These are phyloP conservation scores for Mongoloraphidia duomilia DNA, from an alignment of 2,888 invertebrate species.

Conservation along the genomic window DNA sequence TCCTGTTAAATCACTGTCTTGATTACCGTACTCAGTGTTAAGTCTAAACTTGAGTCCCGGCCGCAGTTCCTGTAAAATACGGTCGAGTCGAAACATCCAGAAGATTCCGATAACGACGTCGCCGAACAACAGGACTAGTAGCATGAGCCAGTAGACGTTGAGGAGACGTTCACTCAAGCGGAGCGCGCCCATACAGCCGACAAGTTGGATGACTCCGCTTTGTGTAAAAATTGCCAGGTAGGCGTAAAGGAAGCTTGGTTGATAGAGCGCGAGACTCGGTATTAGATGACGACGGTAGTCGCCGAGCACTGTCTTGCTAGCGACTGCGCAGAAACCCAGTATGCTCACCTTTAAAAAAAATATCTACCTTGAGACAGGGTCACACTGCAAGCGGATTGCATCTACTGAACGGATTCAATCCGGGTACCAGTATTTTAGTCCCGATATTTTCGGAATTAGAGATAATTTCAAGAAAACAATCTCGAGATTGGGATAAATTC, in stretches of 20 bases:
- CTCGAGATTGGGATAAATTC: too few species aligned
- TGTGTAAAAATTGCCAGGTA: conserved; percentile 69
- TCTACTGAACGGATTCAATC: too few species aligned
- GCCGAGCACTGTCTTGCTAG: conserved; percentile 50
- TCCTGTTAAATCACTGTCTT: conserved; percentile 54
- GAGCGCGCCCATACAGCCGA: conserved; percentile 71
- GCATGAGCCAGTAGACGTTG: conserved; percentile 70
- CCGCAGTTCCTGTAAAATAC: conserved; percentile 57
- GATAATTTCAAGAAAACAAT: too few species aligned
- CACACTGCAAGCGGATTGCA: too few species aligned
- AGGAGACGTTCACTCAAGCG: conserved; percentile 66
- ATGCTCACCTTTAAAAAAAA: conserved; percentile 43
- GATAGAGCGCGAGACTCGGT: conserved; percentile 59
- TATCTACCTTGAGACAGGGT: too few species aligned
- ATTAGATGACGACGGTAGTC: conserved; percentile 59
- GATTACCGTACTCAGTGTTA: conserved; percentile 51
- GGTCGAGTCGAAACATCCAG: conserved; percentile 70
- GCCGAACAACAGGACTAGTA: conserved; percentile 64
- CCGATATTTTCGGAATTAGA: too few species aligned
- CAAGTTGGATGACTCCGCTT: conserved; percentile 46
- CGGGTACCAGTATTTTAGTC: too few species aligned
- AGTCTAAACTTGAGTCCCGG: conserved; percentile 42
- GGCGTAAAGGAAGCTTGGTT: conserved; percentile 72
- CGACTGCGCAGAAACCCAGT: conserved; percentile 64
- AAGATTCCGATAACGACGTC: conserved; percentile 73